Evolutionary conservation across 2,888 invertebrate genomes (phyloP).

Genomic region (Phengaris alcon): DNA sequence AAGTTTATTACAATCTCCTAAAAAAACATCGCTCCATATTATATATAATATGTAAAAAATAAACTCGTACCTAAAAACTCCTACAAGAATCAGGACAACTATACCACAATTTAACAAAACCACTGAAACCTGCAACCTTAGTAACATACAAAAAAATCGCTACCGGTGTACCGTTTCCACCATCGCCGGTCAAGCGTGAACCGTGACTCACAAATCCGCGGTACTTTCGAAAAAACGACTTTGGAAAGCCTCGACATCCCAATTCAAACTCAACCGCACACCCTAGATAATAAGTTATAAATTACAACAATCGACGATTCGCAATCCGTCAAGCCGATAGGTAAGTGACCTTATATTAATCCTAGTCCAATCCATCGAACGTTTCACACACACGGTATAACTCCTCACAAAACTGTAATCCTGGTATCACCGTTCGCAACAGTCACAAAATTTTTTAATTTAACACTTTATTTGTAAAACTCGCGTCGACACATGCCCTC

Average conservation of each 20-base stretch:
- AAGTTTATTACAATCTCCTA: too few relatives aligned
- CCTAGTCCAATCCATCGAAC: not conserved
- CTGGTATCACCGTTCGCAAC: not conserved
- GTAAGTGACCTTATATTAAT: constrained; percentile 17
- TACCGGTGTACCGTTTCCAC: constrained; percentile 14
- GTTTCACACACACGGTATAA: not conserved
- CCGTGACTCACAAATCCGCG: constrained; percentile 10
- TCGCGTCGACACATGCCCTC: constrained; percentile 48
- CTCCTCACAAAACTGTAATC: constrained; percentile 22
- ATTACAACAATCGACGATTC: constrained; percentile 4
- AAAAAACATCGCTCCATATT: too few relatives aligned
- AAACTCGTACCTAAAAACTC: too few relatives aligned
- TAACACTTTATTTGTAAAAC: not conserved
- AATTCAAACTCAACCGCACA: not conserved
- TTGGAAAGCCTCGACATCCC: constrained; percentile 1
- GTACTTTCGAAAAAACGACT: constrained; percentile 16
- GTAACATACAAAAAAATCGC: not conserved
- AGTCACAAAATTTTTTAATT: not conserved
- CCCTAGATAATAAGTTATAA: not conserved
- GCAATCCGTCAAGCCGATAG: constrained; percentile 18
- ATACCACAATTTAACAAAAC: not conserved
- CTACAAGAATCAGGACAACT: too few relatives aligned
- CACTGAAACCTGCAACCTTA: not conserved
- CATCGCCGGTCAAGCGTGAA: constrained; percentile 11
- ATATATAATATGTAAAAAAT: too few relatives aligned